Conservation (phyloP, 2,888 invertebrate species). For the Rotaria magnacalcarata region DNA sequence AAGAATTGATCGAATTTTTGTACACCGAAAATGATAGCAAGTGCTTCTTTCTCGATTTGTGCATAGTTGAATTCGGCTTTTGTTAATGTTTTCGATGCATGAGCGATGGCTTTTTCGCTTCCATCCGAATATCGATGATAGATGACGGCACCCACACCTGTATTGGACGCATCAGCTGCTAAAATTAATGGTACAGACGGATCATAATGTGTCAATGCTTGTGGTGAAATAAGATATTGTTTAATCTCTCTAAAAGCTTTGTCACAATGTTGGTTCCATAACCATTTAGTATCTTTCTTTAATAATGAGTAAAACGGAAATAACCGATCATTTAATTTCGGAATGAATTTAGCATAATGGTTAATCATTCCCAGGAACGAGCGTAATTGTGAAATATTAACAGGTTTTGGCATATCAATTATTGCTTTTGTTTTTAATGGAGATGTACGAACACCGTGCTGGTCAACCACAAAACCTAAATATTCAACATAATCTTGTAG, state of each 20-base stretch:
- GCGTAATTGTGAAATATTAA: slow-evolving; percentile 49
- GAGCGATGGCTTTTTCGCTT: slow-evolving; percentile 50
- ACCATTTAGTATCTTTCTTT: slow-evolving; percentile 47
- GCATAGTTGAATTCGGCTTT: slow-evolving; percentile 56
- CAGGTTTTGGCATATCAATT: slow-evolving; percentile 49
- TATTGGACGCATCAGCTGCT: slow-evolving; percentile 56
- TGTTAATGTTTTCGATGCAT: slow-evolving; percentile 57
- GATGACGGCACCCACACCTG: slow-evolving; percentile 54
- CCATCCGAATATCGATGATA: slow-evolving; percentile 49
- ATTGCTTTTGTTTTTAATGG: slow-evolving; percentile 50
- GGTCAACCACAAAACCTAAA: slow-evolving; percentile 49
- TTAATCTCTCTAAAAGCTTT: slow-evolving; percentile 45
- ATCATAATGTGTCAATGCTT: slow-evolving; percentile 53
- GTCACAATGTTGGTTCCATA: slow-evolving; percentile 47
- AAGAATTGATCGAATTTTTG: slow-evolving; percentile 58
- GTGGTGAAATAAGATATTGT: slow-evolving; percentile 37
- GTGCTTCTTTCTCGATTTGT: slow-evolving; percentile 56
- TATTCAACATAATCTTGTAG: slow-evolving; percentile 48
- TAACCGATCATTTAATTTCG: slow-evolving; percentile 48
- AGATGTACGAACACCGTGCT: slow-evolving; percentile 48
- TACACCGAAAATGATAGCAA: slow-evolving; percentile 56
- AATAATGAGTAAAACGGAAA: slow-evolving; percentile 49
- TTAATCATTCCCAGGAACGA: slow-evolving; percentile 51
- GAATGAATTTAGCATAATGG: slow-evolving; percentile 51
- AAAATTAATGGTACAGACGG: slow-evolving; percentile 51